These are phyloP conservation scores for Pseudochaenichthys georgianus DNA, from an alignment of 2,797 vertebrate species.

Conservation along the genomic window DNA sequence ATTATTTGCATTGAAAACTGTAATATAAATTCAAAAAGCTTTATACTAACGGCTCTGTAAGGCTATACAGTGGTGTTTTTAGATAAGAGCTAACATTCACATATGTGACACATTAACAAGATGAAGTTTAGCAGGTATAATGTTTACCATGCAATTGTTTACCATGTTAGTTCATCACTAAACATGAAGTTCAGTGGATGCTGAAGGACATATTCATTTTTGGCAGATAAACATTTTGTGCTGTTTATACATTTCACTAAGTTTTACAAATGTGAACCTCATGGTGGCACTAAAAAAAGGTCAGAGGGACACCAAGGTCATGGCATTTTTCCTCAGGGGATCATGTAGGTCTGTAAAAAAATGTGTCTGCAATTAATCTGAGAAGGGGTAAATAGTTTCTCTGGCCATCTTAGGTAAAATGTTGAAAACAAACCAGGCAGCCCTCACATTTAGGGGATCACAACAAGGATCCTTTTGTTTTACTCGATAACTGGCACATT, in stretches of 20 bases:
- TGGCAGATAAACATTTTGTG: not conserved
- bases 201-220: not conserved
- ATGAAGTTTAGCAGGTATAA: not conserved
- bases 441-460: constrained; percentile 14
- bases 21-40: not conserved
- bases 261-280: not conserved
- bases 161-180: not conserved
- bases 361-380: not conserved
- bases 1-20: not conserved
- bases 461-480: constrained; percentile 55
- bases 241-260: not conserved
- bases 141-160: not conserved
- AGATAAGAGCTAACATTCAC: not conserved
- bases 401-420: constrained; percentile 4
- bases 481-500: constrained; percentile 47
- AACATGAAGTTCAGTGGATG: not conserved
- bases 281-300: not conserved
- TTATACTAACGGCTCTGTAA: not conserved
- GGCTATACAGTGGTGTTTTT: no score
- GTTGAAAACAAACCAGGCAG: constrained; percentile 32
- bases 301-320: not conserved
- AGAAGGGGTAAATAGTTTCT: constrained; percentile 4
- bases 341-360: not conserved
- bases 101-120: not conserved
- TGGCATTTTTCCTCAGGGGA: not conserved